Evolutionary conservation across 2,113 vertebrate genomes (phyloP).

Genomic region (Alethe castanea): DNA sequence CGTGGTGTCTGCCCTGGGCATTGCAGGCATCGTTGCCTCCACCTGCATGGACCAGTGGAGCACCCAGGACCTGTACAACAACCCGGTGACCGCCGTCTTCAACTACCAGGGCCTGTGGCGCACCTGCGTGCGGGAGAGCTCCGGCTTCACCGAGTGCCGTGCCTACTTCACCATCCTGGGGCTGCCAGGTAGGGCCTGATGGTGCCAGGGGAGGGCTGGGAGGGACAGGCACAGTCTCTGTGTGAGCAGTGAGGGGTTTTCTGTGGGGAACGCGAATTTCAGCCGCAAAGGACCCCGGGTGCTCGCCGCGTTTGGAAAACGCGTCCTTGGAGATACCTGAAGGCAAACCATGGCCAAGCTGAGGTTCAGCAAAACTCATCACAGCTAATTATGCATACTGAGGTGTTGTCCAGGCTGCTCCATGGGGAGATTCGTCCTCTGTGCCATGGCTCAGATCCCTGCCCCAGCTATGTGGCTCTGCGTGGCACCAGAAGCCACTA

Average conservation of each 20-base stretch:
- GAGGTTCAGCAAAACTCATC: background rate
- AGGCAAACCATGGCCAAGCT: background rate
- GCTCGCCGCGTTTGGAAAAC: background rate
- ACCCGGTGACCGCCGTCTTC: conserved; percentile 81
- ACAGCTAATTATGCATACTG: background rate
- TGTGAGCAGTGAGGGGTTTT: accelerated
- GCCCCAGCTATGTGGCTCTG: background rate
- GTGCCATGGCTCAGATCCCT: accelerated
- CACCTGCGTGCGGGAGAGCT: conserved; percentile 84
- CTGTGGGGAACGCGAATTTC: accelerated
- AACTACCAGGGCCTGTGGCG: conserved; percentile 89
- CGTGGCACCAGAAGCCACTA: background rate
- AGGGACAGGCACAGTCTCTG: accelerated
- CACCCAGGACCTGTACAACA: conserved; percentile 85
- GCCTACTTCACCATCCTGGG: conserved; percentile 89
- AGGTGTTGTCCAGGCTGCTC: background rate
- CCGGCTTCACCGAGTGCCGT: conserved; percentile 87
- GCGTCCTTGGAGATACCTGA: background rate
- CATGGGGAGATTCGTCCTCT: accelerated
- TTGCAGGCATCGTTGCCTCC: conserved; percentile 76
- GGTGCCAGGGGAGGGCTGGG: background rate
- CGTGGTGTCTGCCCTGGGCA: conserved; percentile 76
- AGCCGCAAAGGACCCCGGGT: accelerated
- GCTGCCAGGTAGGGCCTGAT: conserved; percentile 81
- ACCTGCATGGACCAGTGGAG: conserved; percentile 92